Evolutionary conservation across 2,888 invertebrate genomes (phyloP).

Genomic region (Tipula lateralis): DNA sequence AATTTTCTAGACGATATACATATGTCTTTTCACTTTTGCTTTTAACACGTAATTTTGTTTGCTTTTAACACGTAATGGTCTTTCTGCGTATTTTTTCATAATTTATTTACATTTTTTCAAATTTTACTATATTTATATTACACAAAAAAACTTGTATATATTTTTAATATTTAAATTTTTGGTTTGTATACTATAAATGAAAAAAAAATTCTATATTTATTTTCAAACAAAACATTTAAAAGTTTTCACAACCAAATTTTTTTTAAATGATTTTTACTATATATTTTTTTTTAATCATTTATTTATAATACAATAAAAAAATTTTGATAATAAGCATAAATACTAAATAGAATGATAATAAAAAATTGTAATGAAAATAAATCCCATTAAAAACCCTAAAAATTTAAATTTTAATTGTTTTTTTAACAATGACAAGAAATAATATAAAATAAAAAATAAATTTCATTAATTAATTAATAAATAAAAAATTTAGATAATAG

Average conservation of each 20-base stretch:
- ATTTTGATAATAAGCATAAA: neutral
- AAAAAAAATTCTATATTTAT: neutral
- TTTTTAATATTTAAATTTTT: neutral
- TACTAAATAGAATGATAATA: neutral
- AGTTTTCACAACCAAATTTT: neutral
- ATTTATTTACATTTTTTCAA: neutral
- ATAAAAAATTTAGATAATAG: neutral
- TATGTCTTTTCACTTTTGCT: neutral
- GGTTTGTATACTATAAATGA: neutral
- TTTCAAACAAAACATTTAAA: neutral
- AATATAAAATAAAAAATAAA: neutral
- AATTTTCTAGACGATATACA: neutral
- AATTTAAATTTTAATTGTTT: neutral
- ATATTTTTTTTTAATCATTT: neutral
- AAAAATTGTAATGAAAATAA: neutral
- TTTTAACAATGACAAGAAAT: neutral
- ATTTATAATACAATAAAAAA: neutral
- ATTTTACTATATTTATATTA: neutral
- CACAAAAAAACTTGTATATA: neutral
- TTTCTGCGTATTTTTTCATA: neutral
- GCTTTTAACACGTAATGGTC: neutral
- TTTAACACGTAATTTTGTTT: neutral
- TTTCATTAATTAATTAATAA: neutral
- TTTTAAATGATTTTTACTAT: neutral
- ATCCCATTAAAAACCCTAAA: slow-evolving; percentile 1